Evolutionary conservation across 2,888 invertebrate species (phyloP).

Genomic region (Ceriagrion tenellum): DNA sequence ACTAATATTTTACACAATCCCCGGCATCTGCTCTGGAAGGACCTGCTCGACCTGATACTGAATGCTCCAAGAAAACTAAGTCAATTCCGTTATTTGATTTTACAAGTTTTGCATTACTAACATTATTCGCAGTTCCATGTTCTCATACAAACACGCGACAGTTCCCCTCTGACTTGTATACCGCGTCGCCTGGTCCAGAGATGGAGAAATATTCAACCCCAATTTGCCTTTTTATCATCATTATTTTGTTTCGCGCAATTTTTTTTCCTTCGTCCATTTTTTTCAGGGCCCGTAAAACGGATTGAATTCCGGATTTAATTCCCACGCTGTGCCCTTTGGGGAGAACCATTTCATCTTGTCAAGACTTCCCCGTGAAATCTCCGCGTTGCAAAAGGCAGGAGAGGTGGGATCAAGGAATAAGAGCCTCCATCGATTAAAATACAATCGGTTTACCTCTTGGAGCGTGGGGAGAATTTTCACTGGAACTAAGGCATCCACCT

Average conservation of each 20-base stretch:
- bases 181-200: neutral
- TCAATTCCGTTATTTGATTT: neutral
- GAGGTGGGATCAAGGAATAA: neutral
- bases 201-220: neutral
- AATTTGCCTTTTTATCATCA: neutral
- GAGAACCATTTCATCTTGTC: slow-evolving; percentile 22
- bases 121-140: neutral
- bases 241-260: neutral
- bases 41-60: neutral
- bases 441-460: neutral
- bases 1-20: neutral
- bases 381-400: neutral
- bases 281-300: neutral
- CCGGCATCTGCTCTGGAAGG: neutral
- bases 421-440: neutral
- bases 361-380: neutral
- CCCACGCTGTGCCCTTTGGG: neutral
- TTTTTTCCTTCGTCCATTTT: neutral
- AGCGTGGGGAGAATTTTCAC: neutral
- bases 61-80: neutral
- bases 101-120: neutral
- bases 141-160: neutral
- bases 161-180: neutral
- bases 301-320: neutral
- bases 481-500: neutral